Evolutionary conservation across 2,888 invertebrate species (phyloP).

Genomic region (Xanthia icteritia): DNA sequence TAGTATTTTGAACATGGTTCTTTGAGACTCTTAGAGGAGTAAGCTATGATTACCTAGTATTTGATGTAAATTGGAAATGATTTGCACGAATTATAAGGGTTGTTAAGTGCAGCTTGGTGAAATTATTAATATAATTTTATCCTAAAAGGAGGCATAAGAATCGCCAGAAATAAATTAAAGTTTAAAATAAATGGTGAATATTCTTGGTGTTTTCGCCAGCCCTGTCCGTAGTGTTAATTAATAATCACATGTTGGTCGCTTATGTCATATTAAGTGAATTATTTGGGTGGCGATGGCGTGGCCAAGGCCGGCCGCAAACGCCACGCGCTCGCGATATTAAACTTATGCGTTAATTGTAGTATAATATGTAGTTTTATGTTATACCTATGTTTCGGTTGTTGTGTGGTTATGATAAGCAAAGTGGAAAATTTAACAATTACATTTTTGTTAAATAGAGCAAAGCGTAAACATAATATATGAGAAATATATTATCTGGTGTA

Average conservation of each 20-base stretch:
- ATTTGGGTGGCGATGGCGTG: constrained; percentile 60
- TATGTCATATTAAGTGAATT: constrained; percentile 61
- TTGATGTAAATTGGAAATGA: not conserved
- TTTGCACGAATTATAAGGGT: not conserved
- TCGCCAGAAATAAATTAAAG: not conserved
- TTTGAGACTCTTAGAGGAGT: not conserved
- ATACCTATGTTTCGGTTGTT: not conserved
- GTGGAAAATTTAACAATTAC: not conserved
- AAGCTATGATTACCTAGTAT: not conserved
- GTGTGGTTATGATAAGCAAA: not conserved
- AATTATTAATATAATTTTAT: not conserved
- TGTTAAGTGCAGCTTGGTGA: not conserved
- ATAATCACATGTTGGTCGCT: constrained; percentile 50
- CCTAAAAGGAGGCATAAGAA: not conserved
- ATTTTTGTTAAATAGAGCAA: not conserved
- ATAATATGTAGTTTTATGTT: constrained; percentile 10
- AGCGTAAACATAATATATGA: not conserved
- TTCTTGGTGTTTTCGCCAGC: constrained; percentile 22
- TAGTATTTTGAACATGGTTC: not conserved
- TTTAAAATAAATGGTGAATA: not conserved
- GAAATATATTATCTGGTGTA: not conserved
- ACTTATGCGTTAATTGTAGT: constrained; percentile 49
- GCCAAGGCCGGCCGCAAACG: constrained; percentile 41
- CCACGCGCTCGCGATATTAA: constrained; percentile 55
- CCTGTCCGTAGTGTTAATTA: constrained; percentile 55